Base-by-base conservation (phyloP, 2,888 invertebrate species). In the Rambutsinella grinnellia region DNA sequence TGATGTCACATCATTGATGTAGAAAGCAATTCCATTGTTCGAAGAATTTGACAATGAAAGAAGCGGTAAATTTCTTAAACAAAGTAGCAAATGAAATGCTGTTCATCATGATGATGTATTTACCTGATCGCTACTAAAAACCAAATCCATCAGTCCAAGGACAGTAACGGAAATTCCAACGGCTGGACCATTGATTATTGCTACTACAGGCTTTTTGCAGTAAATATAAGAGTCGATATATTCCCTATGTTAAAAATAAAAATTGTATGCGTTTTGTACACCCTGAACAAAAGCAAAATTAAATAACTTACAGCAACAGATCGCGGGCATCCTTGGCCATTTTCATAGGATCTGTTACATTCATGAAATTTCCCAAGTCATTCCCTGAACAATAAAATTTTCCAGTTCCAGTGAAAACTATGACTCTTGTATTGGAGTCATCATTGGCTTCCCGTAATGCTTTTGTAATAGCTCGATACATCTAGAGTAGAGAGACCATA, bases 121-220 rank as follows among this genome's bases (percentile, higher is more conserved):
- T 86, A 93, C 95, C 86, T 88, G 91, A 83, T 96, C 93, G n/a
- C 92, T 90, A 66, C 95, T 94, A 89, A 94, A 95, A 6, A 96
- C 92, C 71, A 94, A 89, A 88, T 99, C 98, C 88, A 93, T 96
- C 0, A 98, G 88, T 0, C 92, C 93, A 62, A 95, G 88, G 10
- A 93, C 91, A 0, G 98, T 98, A 2, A 92, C 93, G 51, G 93
- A 92, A 82, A 99, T 92, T 26, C 99, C 99, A 82, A 98, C 91
- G 15, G 96, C 95, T 51, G 97, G 97, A 1, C 99, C 99, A 89
- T 99, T 97, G 0, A 98, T 92, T 72, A 97, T 88, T 15, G 93
- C 94, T 79, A 98, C 89, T 53, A 99, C 86, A 44, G 96, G 87
- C 87, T 99, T 99, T 0, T 95, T 94, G 86, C 94, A 96, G 81